phyloP scores from a whole-genome alignment of 2,888 invertebrate genomes.

The Drosophila imparisetae region DNA sequence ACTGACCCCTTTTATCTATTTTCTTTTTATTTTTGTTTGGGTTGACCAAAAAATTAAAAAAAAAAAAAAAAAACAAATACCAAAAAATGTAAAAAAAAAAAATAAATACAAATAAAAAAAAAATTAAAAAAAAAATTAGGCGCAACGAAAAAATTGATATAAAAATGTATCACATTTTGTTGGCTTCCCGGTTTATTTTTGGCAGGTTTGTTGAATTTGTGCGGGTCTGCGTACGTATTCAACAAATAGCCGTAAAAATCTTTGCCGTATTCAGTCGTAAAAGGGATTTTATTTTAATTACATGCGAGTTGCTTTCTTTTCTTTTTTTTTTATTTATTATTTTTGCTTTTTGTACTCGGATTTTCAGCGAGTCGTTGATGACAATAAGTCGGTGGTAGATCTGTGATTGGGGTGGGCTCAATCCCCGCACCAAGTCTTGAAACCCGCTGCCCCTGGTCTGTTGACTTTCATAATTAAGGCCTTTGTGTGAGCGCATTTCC shows the following conservation, averaged over 20 bases:
- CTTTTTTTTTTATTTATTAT: background rate
- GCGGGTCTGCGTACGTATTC: constrained; percentile 51
- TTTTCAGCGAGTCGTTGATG: constrained; percentile 60
- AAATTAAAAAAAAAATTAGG: constrained; percentile 10
- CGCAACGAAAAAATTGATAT: constrained; percentile 53
- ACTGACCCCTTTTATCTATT: constrained; percentile 13
- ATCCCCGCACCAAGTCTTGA: background rate
- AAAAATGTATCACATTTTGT: constrained; percentile 63
- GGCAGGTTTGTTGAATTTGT: constrained; percentile 62
- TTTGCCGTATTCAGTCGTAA: constrained; percentile 68
- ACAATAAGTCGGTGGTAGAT: constrained; percentile 60
- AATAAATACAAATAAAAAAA: background rate
- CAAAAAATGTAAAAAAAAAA: background rate
- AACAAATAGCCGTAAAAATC: constrained; percentile 74
- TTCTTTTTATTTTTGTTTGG: background rate
- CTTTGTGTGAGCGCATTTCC: constrained; percentile 75
- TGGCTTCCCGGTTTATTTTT: constrained; percentile 14
- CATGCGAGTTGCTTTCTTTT: constrained; percentile 63
- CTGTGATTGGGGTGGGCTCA: constrained; percentile 1
- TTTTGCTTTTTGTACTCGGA: constrained; percentile 28
- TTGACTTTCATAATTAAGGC: constrained; percentile 82
- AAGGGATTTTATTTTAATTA: constrained; percentile 75
- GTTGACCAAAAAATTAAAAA: constrained; percentile 24
- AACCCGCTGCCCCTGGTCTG: constrained; percentile 41
- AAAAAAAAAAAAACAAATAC: background rate